Conservation (phyloP, 2,888 invertebrate species). For the Candidula unifasciata region DNA sequence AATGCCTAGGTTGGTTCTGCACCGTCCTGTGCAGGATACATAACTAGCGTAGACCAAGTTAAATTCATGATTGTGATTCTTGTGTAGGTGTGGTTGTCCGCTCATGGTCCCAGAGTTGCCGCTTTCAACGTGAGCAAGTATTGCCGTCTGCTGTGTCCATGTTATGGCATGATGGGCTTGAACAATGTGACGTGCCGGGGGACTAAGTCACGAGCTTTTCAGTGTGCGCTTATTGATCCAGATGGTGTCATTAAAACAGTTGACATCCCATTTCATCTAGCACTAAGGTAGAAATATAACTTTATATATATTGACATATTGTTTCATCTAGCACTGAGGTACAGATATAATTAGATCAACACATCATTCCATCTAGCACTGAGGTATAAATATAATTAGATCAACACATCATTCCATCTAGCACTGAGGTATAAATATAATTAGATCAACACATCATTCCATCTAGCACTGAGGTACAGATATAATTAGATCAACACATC, state of each 20-base stretch:
- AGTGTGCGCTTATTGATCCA: constrained; percentile 88
- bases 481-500: too few relatives aligned
- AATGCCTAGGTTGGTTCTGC: too few relatives aligned
- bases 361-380: too few relatives aligned
- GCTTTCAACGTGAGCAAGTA: constrained; percentile 93
- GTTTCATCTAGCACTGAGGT: too few relatives aligned
- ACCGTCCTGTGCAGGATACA: too few relatives aligned
- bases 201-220: constrained; percentile 68
- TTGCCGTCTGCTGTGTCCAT: constrained; percentile 84
- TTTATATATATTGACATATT: not conserved
- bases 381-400: too few relatives aligned
- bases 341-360: too few relatives aligned
- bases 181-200: constrained; percentile 79
- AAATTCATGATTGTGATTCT: not conserved
- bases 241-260: constrained; percentile 90
- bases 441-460: too few relatives aligned
- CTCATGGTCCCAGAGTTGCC: constrained; percentile 92
- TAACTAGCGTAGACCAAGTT: too few relatives aligned
- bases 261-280: constrained; percentile 92
- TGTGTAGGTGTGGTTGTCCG: constrained; percentile 87
- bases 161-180: constrained; percentile 88
- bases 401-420: too few relatives aligned
- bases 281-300: constrained; percentile 81
- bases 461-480: too few relatives aligned
- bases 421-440: too few relatives aligned